Conservation (phyloP, 2,797 vertebrate species). For the Numenius phaeopus region DNA sequence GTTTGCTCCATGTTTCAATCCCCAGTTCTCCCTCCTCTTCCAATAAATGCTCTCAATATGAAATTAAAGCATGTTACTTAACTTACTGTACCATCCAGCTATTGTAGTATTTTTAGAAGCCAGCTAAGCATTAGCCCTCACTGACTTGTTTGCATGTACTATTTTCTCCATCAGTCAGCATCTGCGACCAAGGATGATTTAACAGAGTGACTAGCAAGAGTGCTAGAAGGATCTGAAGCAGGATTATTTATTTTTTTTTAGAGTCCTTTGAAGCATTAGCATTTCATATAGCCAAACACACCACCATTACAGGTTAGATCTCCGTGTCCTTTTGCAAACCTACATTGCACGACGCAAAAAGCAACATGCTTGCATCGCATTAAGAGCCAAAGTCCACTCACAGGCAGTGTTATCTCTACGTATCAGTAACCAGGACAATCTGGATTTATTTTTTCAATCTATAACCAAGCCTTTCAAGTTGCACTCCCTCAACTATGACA, state of each 20-base stretch:
- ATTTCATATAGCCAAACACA: background rate
- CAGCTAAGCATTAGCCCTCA: background rate
- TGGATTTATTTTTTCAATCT: slow-evolving; percentile 53
- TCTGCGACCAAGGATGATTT: slow-evolving; percentile 11
- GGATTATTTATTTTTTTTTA: background rate
- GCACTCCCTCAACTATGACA: background rate
- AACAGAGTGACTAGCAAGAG: background rate
- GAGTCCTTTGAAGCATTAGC: background rate
- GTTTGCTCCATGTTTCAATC: slow-evolving; percentile 23
- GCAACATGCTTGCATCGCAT: background rate
- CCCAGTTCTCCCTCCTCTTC: slow-evolving; percentile 2
- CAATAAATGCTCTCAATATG: slow-evolving; percentile 28
- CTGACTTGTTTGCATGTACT: slow-evolving; percentile 14
- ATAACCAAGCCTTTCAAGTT: slow-evolving; percentile 54
- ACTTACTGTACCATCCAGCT: slow-evolving; percentile 39
- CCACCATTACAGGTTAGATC: background rate
- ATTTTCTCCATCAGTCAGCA: slow-evolving; percentile 1
- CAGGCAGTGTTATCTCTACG: background rate
- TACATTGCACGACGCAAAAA: background rate
- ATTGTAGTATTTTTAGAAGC: slow-evolving; percentile 63
- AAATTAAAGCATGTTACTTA: slow-evolving; percentile 62
- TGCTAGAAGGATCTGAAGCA: background rate
- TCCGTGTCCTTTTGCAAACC: slow-evolving; percentile 6
- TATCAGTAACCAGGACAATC: slow-evolving; percentile 56
- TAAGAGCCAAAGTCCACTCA: slow-evolving; percentile 37